Percentiles rank a stretch among this genome's conserved stretches.
Evolutionary conservation across 2,888 invertebrate species (phyloP).

Genomic region (Hofmannophila pseudospretella): DNA sequence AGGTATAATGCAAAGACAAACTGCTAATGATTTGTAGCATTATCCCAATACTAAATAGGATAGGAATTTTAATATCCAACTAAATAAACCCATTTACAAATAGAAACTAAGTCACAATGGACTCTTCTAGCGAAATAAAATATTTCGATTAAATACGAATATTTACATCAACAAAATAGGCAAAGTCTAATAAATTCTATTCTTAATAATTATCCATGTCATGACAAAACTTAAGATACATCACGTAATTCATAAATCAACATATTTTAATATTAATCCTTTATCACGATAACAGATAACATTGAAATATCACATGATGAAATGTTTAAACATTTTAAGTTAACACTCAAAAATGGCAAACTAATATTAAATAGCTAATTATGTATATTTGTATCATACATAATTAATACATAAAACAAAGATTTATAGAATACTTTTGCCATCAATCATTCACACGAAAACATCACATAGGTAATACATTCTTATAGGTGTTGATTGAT

Average conservation of each 20-base stretch:
- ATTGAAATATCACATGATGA: conserved; percentile 75
- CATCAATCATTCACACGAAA: conserved; percentile 21
- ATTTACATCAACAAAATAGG: conserved; percentile 58
- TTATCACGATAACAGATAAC: conserved; percentile 73
- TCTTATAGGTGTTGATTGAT: conserved; percentile 3
- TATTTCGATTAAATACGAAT: conserved; percentile 26
- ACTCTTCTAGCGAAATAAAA: conserved; percentile 5
- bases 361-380: conserved; percentile 28
- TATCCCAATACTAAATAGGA: too few species aligned
- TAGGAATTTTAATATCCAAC: too few species aligned
- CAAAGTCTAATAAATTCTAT: conserved; percentile 25
- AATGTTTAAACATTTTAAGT: conserved; percentile 55
- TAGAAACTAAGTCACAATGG: too few species aligned
- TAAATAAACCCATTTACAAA: too few species aligned
- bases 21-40: too few species aligned
- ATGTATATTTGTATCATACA: neutral
- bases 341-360: conserved; percentile 63
- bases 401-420: conserved; percentile 20
- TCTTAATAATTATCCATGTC: conserved; percentile 41
- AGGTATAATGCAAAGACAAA: too few species aligned
- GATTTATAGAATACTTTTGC: conserved; percentile 37
- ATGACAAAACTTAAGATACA: conserved; percentile 39
- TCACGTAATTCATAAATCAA: conserved; percentile 48
- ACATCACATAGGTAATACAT: conserved; percentile 23
- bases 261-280: conserved; percentile 30